Conservation (phyloP, 2,888 invertebrate genomes). For the Dichetophora obliterata region DNA sequence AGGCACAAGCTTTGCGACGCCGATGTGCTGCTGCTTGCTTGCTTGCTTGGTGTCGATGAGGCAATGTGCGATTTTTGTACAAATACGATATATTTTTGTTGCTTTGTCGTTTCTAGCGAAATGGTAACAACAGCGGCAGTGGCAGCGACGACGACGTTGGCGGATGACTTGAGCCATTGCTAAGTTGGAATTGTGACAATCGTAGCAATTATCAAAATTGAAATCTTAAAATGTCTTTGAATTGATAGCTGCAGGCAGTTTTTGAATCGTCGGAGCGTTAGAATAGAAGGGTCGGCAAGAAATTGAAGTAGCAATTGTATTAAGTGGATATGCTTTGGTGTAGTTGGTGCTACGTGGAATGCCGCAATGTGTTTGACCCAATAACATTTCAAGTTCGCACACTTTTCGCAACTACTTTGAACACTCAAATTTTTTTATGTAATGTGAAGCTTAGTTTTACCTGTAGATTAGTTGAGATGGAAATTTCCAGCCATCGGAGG, state of each 20-base stretch:
- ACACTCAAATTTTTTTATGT: not conserved
- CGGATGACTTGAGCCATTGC: not conserved
- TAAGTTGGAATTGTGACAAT: constrained; percentile 41
- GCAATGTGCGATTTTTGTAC: not conserved
- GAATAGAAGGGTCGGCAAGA: not conserved
- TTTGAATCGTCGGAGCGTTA: not conserved
- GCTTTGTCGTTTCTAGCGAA: not conserved
- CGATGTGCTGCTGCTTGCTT: not conserved
- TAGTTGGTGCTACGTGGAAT: not conserved
- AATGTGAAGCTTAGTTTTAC: no score
- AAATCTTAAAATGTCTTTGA: constrained; percentile 43
- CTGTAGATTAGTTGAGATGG: not conserved
- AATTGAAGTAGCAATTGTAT: not conserved
- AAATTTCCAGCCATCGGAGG: not conserved
- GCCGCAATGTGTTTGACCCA: constrained; percentile 20
- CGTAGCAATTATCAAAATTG: constrained; percentile 48
- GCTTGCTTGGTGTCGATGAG: not conserved
- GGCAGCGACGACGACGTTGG: not conserved
- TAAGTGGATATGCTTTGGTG: not conserved
- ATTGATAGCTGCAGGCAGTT: constrained; percentile 5
- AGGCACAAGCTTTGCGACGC: not conserved
- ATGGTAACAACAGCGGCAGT: constrained; percentile 5
- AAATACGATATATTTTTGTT: not conserved
- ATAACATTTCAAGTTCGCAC: constrained; percentile 22
- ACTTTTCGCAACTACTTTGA: not conserved